Evolutionary conservation across 2,888 invertebrate species (phyloP).

Genomic region (Drosophila incognita): DNA sequence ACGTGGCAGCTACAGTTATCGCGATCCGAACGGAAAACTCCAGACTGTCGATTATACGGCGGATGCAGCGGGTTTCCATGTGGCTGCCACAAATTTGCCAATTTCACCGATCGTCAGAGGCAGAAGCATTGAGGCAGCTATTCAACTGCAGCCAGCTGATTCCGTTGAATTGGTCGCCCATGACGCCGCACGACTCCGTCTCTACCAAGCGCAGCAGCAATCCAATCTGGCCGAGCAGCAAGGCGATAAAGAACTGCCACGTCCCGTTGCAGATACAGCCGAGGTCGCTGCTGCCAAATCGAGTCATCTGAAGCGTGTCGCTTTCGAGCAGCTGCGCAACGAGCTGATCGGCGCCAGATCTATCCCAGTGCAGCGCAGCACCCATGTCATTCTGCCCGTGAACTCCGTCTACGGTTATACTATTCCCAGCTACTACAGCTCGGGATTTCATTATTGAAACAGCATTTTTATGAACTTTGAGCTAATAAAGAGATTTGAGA

Average conservation of each 20-base stretch:
- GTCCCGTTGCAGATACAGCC: constrained; percentile 83
- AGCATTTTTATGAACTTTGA: background rate
- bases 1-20: constrained; percentile 87
- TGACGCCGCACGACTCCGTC: constrained; percentile 74
- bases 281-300: constrained; percentile 82
- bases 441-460: constrained; percentile 66
- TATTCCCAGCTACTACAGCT: constrained; percentile 57
- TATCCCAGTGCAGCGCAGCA: constrained; percentile 45
- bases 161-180: constrained; percentile 75
- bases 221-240: constrained; percentile 42
- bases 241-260: constrained; percentile 67
- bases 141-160: constrained; percentile 49
- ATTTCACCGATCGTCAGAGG: constrained; percentile 18
- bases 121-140: constrained; percentile 25
- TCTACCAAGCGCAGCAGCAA: constrained; percentile 56
- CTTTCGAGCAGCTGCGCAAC: constrained; percentile 70
- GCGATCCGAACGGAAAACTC: constrained; percentile 87
- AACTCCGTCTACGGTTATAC: constrained; percentile 56
- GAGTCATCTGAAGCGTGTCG: constrained; percentile 70
- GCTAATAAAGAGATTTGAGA: constrained; percentile 40
- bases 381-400: constrained; percentile 58
- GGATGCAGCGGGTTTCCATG: constrained; percentile 87
- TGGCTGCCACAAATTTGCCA: constrained; percentile 88
- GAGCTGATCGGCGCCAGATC: constrained; percentile 41
- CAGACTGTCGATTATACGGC: constrained; percentile 87